Evolutionary conservation across 2,888 invertebrate genomes (phyloP), one percentile per base, ranked within the genome.

Genomic region (Herminia tarsipennalis): DNA sequence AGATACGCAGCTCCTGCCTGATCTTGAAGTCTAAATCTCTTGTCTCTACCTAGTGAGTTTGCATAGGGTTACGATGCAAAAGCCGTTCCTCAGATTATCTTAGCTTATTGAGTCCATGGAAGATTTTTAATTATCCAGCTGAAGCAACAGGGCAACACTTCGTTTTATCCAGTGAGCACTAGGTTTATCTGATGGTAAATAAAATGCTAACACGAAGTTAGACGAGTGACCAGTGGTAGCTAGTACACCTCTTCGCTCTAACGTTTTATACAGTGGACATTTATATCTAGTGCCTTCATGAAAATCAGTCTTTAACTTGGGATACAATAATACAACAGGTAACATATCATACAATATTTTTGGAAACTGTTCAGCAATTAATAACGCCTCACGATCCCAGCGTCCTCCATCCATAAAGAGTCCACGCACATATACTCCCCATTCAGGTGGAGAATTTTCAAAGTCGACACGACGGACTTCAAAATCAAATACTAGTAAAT

Each of bases 161-260:
- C 97, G 88, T 84, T 96, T 95, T 37, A 96, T 93, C 97, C 97
- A 97, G 79, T 97, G 96, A 12, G 94, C 85, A 0, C 94, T 77
- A 0, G 94, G 93, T 70, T 93, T 86, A 56, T 93, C 87, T 0
- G 96, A 95, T 12, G 94, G 93, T 45, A 97, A 86, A 70, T 95
- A 92, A 70, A 97, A 92, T 5, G 96, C 94, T 51, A 96, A 79
- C 1, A 97, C 95, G 78, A 96, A 97, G 86, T 97, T 97, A 9
- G 96, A 96, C 0, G 96, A 96, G 83, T 96, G 96, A 0, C 96
- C 96, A 0, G 96, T 96, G 0, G 96, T 97, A 22, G 96, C 95
- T 20, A 97, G 88, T 1, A 94, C 93, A 8, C 97, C 97, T 70
- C 94, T 93, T 54, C 97, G 92, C 66, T 95, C 96, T 5, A 95